These are phyloP conservation scores for Tribolium castaneum DNA, from an alignment of 1,140 invertebrate species.

Conservation along the genomic window DNA sequence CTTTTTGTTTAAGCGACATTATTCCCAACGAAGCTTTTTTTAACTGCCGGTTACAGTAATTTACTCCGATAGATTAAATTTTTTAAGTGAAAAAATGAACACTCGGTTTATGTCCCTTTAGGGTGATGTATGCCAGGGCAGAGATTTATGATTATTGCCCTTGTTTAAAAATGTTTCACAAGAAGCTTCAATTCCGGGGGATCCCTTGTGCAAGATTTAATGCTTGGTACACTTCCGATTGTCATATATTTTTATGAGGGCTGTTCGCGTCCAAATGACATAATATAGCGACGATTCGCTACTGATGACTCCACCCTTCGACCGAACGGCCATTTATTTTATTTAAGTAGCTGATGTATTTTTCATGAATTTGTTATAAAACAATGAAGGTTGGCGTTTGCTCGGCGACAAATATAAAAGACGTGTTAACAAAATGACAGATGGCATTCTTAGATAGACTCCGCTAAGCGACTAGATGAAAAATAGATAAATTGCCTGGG, in stretches of 20 bases:
- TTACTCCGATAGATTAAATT: conserved; percentile 31
- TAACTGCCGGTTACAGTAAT: conserved; percentile 23
- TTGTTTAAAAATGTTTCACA: not conserved
- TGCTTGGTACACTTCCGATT: conserved; percentile 36
- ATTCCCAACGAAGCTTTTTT: conserved; percentile 11
- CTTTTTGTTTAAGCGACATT: conserved; percentile 26
- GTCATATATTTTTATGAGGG: conserved; percentile 37
- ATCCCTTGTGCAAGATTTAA: conserved; percentile 32
- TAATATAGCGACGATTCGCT: conserved; percentile 10
- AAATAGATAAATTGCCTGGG: conserved; percentile 46
- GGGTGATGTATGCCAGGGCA: not conserved
- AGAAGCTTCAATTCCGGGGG: not conserved
- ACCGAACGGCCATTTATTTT: conserved; percentile 19
- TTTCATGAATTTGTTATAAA: conserved; percentile 37
- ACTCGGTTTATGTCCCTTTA: not conserved
- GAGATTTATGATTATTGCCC: conserved; percentile 3
- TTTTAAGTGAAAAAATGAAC: conserved; percentile 8
- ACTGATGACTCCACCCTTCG: not conserved
- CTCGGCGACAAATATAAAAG: conserved; percentile 22
- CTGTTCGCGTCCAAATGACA: conserved; percentile 13
- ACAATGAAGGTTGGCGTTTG: not conserved
- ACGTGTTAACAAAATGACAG: conserved; percentile 48
- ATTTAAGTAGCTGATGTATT: conserved; percentile 30
- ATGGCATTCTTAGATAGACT: conserved; percentile 45
- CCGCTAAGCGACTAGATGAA: conserved; percentile 44